Evolutionary conservation across 1,140 invertebrate genomes (phyloP).

Genomic region (Conus betulinus): DNA sequence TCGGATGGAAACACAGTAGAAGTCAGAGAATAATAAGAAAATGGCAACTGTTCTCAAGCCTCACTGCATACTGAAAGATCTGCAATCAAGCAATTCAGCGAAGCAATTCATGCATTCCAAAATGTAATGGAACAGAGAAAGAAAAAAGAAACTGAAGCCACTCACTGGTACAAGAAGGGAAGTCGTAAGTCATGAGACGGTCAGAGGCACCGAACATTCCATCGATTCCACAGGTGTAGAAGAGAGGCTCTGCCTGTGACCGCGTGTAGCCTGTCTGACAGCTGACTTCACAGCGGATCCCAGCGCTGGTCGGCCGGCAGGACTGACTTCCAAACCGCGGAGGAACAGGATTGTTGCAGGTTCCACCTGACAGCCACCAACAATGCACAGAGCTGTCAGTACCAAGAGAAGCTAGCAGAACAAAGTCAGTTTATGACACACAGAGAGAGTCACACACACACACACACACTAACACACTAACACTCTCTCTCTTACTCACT

Average conservation of each 20-base stretch:
- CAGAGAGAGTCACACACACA: no score
- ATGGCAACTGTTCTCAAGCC: no score
- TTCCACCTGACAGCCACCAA: not conserved
- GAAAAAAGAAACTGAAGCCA: not conserved
- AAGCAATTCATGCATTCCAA: not conserved
- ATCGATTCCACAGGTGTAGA: not conserved
- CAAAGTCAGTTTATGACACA: no score
- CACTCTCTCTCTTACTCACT: no score
- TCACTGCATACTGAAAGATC: no score
- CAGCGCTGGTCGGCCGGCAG: not conserved
- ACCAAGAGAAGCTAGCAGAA: not conserved
- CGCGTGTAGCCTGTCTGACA: not conserved
- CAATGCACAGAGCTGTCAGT: not conserved
- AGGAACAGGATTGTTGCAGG: not conserved
- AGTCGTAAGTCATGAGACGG: not conserved
- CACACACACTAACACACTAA: no score
- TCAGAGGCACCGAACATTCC: conserved; percentile 3
- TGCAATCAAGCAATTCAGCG: no score
- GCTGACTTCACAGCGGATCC: not conserved
- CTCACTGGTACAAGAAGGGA: conserved; percentile 20
- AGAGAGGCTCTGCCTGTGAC: conserved; percentile 6
- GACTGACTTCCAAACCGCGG: conserved; percentile 15
- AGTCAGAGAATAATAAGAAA: no score
- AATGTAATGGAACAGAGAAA: not conserved
- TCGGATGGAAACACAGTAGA: no score